Base-by-base conservation (phyloP, 2,888 invertebrate species). In the Hedychridium roseum region DNA sequence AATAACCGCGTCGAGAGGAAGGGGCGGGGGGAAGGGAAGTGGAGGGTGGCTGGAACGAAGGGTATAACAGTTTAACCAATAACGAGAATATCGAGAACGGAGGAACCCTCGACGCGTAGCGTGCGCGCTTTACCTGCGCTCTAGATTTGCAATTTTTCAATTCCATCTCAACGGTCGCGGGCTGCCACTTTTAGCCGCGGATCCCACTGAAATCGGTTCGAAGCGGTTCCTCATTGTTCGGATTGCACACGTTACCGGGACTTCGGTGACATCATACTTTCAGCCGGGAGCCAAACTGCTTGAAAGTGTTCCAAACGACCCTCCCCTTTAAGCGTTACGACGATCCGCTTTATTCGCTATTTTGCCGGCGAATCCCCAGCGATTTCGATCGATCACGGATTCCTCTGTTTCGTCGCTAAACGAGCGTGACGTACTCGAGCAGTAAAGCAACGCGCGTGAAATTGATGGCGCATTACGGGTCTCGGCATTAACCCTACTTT, bases 291-390 rank as follows among this genome's bases (percentile, higher is more conserved):
- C 60, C 60, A 60, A 60, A 46, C 41, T 9, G 34, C 41, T 48
- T 54, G 60, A 60, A 32, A 48, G 35, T 38, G 30, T 54, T 57
- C 52, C 59, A 60, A 60, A 50, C 52, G 44, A 48, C 42, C 39
- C 35, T 39, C 37, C 11, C 36, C 48, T 54, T 39, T 45, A 51
- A 51, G 50, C 47, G 43, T 31, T 44, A 56, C 56, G 45, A 54
- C 7, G 11, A 28, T 28, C 3, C 9, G 9, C n/a, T 2, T 1
- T n/a, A 5, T 3, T 4, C 5, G 9, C 14, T n/a, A n/a, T 4
- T 14, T 4, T 9, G 28, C 14, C 28, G 14, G 11, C 28, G 28
- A 28, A n/a, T 11, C 28, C 5, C 28, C 28, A 14, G 28, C 12
- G 14, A 28, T 14, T 6, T 28, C 28, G 28, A 28, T 14, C 7